phyloP scores from a whole-genome alignment of 2,888 invertebrate species.

The Antheraea yamamai region DNA sequence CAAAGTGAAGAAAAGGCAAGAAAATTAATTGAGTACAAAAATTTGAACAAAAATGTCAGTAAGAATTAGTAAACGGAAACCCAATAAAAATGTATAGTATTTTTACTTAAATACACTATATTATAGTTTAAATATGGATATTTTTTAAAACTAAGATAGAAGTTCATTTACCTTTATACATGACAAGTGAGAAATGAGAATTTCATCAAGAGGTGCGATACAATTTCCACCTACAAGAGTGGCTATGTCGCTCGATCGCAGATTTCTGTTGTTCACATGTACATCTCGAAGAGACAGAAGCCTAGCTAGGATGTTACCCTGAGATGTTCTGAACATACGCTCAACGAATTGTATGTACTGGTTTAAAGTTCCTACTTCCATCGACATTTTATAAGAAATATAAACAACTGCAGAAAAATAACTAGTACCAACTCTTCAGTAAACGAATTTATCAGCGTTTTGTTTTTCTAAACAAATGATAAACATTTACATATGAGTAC shows the following conservation, averaged over 20 bases:
- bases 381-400: constrained; percentile 33
- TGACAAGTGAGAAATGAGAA: constrained; percentile 88
- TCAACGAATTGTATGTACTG: constrained; percentile 80
- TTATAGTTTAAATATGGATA: background rate
- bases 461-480: background rate
- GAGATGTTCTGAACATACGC: constrained; percentile 83
- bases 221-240: constrained; percentile 86
- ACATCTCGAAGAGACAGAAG: constrained; percentile 86
- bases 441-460: background rate
- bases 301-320: constrained; percentile 83
- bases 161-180: constrained; percentile 81
- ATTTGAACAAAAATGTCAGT: too few species aligned
- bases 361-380: constrained; percentile 56
- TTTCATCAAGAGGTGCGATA: constrained; percentile 88
- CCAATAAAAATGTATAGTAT: too few species aligned
- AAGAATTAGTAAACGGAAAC: too few species aligned
- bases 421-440: background rate
- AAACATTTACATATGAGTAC: background rate
- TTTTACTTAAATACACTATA: too few species aligned
- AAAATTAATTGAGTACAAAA: too few species aligned
- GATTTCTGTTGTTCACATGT: constrained; percentile 86
- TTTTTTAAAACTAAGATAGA: background rate
- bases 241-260: constrained; percentile 88
- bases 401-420: background rate
- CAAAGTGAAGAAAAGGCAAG: too few species aligned